Evolutionary conservation across 2,113 vertebrate genomes (phyloP), one percentile per base, ranked within the genome.

Genomic region (Ciconia stormi): DNA sequence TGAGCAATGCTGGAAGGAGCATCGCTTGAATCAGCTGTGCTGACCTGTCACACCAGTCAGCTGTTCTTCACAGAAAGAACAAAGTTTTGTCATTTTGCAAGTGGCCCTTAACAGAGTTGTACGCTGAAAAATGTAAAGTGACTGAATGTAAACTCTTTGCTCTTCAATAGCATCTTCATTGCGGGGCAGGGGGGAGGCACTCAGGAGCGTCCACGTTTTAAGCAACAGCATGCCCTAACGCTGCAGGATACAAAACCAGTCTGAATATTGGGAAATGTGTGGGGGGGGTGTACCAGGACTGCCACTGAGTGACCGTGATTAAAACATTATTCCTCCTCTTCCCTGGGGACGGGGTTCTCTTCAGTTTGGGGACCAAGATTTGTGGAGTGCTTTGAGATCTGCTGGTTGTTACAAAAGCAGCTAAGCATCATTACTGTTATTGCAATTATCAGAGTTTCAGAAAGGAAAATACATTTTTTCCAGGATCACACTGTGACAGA

Each of bases 251-350:
- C 29, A 79, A 79, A 85, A 1, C 61, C 78, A 87, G 38, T 9
- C 10, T 61, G 46, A 65, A 49, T 13, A 29, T 2, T 58, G 76
- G 80, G 58, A 91, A 69, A 66, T 12, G 27, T 2, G 14, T 38
- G 38, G 8, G 26, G 55, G 13, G 29, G 4, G 38, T 67, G 17
- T n/a, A 38, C 29, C 61, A 66, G 59, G 10, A 61, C 53, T 66
- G 71, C 20, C 18, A 9, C 40, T 11, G 21, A 36, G 47, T 0
- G 14, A 44, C 49, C 2, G 3, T 0, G 6, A 46, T 36, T 19
- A 70, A 87, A 92, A 80, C 3, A 5, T n/a, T 55, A 38, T 58
- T 86, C 55, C 84, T 71, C 5, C 21, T 71, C 6, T 63, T 74
- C 32, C 29, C 47, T 23, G n/a, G 18, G 22, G 5, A 27, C 1